Conservation (phyloP, 2,888 invertebrate genomes). For the Cristatella mucedo region DNA sequence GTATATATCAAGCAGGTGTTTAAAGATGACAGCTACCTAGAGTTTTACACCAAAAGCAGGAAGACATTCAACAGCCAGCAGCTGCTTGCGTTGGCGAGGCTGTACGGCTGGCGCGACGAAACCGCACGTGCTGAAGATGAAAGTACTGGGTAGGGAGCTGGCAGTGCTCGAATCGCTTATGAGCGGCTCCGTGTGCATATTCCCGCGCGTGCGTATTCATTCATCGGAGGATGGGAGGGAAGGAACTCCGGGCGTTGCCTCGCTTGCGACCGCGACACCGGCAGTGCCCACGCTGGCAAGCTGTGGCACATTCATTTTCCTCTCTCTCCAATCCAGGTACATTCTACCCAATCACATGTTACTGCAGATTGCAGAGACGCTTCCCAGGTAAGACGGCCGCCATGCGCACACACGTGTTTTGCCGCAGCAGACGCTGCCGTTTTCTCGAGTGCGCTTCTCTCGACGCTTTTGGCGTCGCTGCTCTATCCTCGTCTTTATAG, state of each 20-base stretch:
- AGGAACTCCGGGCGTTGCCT: too few species aligned
- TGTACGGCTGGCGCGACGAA: slow-evolving; percentile 74
- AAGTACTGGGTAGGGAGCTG: slow-evolving; percentile 50
- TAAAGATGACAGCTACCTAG: slow-evolving; percentile 53
- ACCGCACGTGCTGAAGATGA: slow-evolving; percentile 75
- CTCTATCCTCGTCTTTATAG: slow-evolving; percentile 28
- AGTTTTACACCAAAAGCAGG: slow-evolving; percentile 59
- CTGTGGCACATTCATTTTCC: background rate
- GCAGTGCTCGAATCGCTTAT: slow-evolving; percentile 2
- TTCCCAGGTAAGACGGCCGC: slow-evolving; percentile 46
- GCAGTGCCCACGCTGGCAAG: too few species aligned
- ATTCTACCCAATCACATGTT: slow-evolving; percentile 92
- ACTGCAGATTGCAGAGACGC: slow-evolving; percentile 64
- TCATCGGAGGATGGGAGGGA: too few species aligned
- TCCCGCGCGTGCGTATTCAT: slow-evolving; percentile 17
- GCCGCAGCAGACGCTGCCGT: too few species aligned
- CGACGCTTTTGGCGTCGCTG: too few species aligned
- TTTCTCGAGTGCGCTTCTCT: too few species aligned
- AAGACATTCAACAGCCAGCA: slow-evolving; percentile 70
- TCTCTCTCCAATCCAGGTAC: slow-evolving; percentile 46
- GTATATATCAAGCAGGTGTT: slow-evolving; percentile 62
- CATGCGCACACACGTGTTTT: background rate
- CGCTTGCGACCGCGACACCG: too few species aligned
- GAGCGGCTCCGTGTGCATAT: background rate
- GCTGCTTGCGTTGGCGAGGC: slow-evolving; percentile 58